A percentile compares a stretch with the other conserved stretches of the same genome.
Conservation (phyloP, 2,797 vertebrate species). For the Telmatherina bonti region DNA sequence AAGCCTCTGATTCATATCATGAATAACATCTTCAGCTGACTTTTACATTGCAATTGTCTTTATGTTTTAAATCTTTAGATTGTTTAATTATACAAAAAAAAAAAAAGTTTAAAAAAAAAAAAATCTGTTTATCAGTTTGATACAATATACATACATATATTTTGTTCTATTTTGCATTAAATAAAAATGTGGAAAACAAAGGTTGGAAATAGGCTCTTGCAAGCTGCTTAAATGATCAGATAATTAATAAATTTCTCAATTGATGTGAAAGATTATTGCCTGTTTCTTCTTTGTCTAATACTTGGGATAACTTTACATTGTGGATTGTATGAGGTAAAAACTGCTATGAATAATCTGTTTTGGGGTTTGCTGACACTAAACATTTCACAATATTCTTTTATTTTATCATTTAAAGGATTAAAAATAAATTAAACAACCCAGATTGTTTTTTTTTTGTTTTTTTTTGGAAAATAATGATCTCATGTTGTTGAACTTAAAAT, state of each 20-base stretch:
- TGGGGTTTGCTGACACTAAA: too few relatives aligned
- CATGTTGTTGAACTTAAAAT: background rate
- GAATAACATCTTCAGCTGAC: background rate
- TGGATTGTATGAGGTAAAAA: background rate
- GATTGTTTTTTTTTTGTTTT: background rate
- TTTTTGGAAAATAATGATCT: background rate
- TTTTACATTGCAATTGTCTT: background rate
- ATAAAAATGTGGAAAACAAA: too few relatives aligned
- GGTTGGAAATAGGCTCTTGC: too few relatives aligned
- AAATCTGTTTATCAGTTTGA: too few relatives aligned
- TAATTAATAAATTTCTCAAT: too few relatives aligned
- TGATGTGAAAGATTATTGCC: too few relatives aligned
- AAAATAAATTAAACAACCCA: background rate
- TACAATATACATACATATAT: background rate
- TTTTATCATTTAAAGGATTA: background rate
- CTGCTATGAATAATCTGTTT: too few relatives aligned
- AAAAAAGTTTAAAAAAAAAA: too few relatives aligned
- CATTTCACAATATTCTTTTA: background rate
- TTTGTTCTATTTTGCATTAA: background rate
- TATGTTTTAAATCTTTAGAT: background rate
- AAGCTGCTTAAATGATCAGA: too few relatives aligned
- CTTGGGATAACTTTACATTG: background rate
- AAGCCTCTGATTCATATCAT: background rate
- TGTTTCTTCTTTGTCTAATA: background rate
- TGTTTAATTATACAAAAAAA: background rate